These are phyloP conservation scores for Eucera pruinosa DNA, from an alignment of 2,888 invertebrate species.

Conservation along the genomic window DNA sequence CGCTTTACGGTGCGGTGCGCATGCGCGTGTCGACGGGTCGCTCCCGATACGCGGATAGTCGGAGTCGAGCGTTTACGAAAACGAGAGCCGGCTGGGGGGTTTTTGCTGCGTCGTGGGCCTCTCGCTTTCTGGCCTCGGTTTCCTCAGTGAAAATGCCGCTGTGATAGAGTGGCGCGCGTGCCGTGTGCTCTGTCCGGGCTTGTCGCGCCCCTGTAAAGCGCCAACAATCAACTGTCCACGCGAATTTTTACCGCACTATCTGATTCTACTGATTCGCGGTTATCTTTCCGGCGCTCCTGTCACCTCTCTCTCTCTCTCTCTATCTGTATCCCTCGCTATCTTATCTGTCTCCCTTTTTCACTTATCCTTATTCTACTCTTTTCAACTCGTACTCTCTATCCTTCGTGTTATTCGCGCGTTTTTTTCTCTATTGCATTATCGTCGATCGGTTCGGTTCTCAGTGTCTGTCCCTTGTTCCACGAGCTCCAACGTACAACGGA, in stretches of 20 bases:
- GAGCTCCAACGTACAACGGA: conserved; percentile 1
- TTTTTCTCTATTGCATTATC: conserved; percentile 11
- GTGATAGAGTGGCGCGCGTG: conserved; percentile 71
- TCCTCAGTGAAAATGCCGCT: conserved; percentile 76
- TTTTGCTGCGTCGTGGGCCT: conserved; percentile 54
- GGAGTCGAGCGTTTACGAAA: conserved; percentile 73
- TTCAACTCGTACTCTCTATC: conserved; percentile 1
- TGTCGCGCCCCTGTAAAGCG: conserved; percentile 53
- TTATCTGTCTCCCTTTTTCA: conserved; percentile 7
- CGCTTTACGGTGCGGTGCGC: conserved; percentile 64
- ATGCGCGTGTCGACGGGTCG: conserved; percentile 59
- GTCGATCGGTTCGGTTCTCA: background rate
- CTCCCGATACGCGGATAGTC: conserved; percentile 70
- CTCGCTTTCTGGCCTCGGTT: conserved; percentile 61
- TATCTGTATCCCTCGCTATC: background rate
- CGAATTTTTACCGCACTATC: conserved; percentile 19
- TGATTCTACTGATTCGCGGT: conserved; percentile 15
- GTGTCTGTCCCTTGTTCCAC: background rate
- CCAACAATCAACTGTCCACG: conserved; percentile 31
- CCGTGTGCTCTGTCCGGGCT: conserved; percentile 67
- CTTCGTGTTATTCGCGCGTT: conserved; percentile 38
- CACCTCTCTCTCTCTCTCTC: conserved; percentile 16
- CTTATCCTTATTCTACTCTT: background rate
- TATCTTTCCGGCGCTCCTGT: conserved; percentile 29
- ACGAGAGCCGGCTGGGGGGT: conserved; percentile 70